Evolutionary conservation across 2,113 vertebrate species (phyloP).

Genomic region (Dipodomys spectabilis): DNA sequence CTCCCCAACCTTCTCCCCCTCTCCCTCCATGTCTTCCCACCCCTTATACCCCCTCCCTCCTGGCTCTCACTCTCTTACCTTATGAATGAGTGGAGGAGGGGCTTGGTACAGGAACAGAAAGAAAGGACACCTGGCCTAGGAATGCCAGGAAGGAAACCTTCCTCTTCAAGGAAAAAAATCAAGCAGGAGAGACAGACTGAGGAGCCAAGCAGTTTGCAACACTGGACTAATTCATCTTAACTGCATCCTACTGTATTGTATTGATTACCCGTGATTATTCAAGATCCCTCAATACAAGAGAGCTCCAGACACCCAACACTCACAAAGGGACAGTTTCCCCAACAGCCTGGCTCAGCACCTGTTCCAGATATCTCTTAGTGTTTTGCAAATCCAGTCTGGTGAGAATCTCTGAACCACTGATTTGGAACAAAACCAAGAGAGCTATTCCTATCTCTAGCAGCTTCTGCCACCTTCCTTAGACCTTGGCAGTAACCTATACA

Average conservation of each 20-base stretch:
- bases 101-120: neutral
- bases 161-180: constrained; percentile 38
- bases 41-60: neutral
- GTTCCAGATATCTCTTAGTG: neutral
- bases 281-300: constrained; percentile 71
- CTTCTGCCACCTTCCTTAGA: constrained; percentile 43
- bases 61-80: neutral
- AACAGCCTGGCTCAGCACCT: neutral
- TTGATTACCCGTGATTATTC: constrained; percentile 80
- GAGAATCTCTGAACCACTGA: constrained; percentile 34
- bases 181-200: constrained; percentile 13
- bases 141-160: neutral
- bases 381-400: neutral
- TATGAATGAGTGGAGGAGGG: neutral
- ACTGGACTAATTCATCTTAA: constrained; percentile 72
- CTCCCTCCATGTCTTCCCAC: neutral
- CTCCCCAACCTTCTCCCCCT: neutral
- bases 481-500: constrained; percentile 45
- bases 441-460: neutral
- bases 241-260: constrained; percentile 67
- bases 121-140: neutral
- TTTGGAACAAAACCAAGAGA: constrained; percentile 19
- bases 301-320: constrained; percentile 49
- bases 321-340: constrained; percentile 29
- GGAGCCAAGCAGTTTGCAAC: constrained; percentile 17